Evolutionary conservation across 2,113 vertebrate species (phyloP).

Genomic region (Cynopterus brachyotis): DNA sequence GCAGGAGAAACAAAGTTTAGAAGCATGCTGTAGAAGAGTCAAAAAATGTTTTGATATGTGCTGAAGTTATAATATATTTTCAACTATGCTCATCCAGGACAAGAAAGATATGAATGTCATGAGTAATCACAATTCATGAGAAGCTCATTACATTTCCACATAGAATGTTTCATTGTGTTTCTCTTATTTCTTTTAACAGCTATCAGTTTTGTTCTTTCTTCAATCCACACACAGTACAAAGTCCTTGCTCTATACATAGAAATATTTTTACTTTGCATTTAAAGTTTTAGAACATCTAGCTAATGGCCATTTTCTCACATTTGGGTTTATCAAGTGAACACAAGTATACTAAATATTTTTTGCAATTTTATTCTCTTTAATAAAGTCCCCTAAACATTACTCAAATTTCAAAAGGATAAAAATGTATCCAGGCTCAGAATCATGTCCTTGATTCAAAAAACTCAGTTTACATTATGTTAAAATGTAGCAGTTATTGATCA

Average conservation of each 20-base stretch:
- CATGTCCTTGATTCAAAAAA: conserved; percentile 6
- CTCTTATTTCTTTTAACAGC: not conserved
- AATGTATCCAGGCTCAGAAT: not conserved
- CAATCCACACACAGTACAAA: not conserved
- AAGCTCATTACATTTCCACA: not conserved
- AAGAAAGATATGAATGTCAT: not conserved
- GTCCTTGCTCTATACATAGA: not conserved
- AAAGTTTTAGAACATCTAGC: not conserved
- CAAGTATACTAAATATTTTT: not conserved
- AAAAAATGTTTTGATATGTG: not conserved
- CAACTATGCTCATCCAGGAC: not conserved
- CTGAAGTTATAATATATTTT: not conserved
- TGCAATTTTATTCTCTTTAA: conserved; percentile 12
- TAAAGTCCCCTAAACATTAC: not conserved
- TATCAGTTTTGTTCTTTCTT: not conserved
- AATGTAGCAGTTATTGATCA: not conserved
- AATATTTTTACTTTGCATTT: not conserved
- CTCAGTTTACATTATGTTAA: not conserved
- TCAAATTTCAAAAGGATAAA: conserved; percentile 43
- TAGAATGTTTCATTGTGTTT: not conserved
- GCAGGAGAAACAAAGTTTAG: not conserved
- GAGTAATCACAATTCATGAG: not conserved
- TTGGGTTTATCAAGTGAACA: not conserved
- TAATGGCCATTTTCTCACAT: not conserved
- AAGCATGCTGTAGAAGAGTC: not conserved